These are phyloP conservation scores for Sebastiscus tertius DNA, from an alignment of 2,797 vertebrate species.

Conservation along the genomic window DNA sequence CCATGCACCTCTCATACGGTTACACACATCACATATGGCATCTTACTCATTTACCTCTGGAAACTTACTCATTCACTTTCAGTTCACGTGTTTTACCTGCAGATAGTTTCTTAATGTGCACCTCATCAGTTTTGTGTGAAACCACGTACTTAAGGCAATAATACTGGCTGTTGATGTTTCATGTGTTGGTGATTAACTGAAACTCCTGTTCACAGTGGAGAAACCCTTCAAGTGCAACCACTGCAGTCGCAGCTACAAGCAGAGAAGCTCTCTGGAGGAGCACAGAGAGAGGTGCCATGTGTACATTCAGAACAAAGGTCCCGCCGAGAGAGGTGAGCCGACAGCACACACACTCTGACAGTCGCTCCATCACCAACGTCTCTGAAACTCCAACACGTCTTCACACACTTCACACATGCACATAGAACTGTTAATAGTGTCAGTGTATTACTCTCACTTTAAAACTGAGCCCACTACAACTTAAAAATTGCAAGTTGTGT, in stretches of 20 bases:
- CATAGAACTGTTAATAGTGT: too few relatives aligned
- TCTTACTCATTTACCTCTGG: slow-evolving; percentile 46
- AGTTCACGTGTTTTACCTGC: slow-evolving; percentile 57
- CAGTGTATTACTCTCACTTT: too few relatives aligned
- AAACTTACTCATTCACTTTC: slow-evolving; percentile 63
- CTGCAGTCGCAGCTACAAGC: slow-evolving; percentile 83
- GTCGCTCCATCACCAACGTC: neutral
- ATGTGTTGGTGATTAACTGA: slow-evolving; percentile 44
- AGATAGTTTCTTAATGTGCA: slow-evolving; percentile 12
- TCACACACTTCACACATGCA: slow-evolving; percentile 33
- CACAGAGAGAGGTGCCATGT: slow-evolving; percentile 93
- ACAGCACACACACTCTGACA: neutral
- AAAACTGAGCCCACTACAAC: too few relatives aligned
- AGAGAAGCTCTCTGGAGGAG: slow-evolving; percentile 90
- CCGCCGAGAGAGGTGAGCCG: slow-evolving; percentile 78
- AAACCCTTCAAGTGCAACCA: slow-evolving; percentile 84
- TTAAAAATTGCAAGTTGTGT: too few relatives aligned
- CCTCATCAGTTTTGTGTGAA: slow-evolving; percentile 52
- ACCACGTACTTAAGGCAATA: slow-evolving; percentile 20
- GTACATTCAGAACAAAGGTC: slow-evolving; percentile 88
- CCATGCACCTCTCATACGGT: slow-evolving; percentile 6
- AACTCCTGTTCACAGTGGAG: slow-evolving; percentile 76
- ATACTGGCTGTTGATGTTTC: slow-evolving; percentile 13
- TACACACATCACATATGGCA: slow-evolving; percentile 34
- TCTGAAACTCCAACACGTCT: neutral